Evolutionary conservation across 2,888 invertebrate species (phyloP), one percentile per base, ranked within the genome.

Genomic region (Pseudococcus viburni): DNA sequence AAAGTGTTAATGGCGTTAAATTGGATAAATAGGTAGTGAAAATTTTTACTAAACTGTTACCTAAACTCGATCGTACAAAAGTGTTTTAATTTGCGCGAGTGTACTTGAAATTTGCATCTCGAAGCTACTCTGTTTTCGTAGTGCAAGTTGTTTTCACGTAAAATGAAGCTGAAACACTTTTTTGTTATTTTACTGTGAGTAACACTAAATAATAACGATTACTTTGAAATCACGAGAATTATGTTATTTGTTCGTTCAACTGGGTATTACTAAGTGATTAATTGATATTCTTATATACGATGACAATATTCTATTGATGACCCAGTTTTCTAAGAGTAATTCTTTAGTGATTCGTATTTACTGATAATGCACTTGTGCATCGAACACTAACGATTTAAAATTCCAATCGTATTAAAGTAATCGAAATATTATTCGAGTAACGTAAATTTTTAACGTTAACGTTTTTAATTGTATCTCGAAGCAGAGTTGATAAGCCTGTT

Each of bases 1-100:
- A 55, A 48, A 88, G 88, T 88, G 88, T 88, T 88, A 88, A 88
- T 88, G 88, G 88, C 88, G 88, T 88, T 88, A 83, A 88, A 83
- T 88, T 83, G 88, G 80, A 88, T 88, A 55, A 55, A 88, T 88
- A 88, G 88, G 88, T 88, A 88, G 83, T 88, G 88, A 80, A 80
- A 88, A 83, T 88, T 80, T 42, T 51, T 42, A 39, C 51, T 26
- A 83, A 83, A 48, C 83, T 73, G 48, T 55, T 88, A 39, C 33
- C 19, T 48, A 46, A 55, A 55, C 80, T 0, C 19, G 19, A 80
- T 15, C 33, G 1, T 26, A n/a, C 9, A 26, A n/a, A 77, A 51
- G 48, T 48, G n/a, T 51, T 80, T 83, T 12, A 33, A 73, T 80
- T 48, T 80, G 11, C 88, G 39, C 83, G 33, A 80, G 8, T 88